A percentile compares a stretch with the other conserved stretches of the same genome.
phyloP scores from a whole-genome alignment of 92 coral and sea anemone genomes.

The Blastomussa wellsi region DNA sequence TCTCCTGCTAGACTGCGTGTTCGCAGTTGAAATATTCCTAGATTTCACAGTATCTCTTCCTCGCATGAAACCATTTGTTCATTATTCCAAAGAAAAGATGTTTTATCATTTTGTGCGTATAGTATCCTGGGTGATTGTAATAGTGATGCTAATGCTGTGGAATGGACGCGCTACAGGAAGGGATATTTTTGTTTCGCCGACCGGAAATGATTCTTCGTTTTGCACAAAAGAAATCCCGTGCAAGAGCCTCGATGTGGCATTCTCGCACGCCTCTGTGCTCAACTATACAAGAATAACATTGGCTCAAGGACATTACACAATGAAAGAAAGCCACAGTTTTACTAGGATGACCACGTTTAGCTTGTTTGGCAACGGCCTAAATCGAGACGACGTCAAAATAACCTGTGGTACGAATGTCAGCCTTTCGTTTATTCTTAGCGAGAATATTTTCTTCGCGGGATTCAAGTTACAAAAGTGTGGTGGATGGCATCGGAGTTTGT shows the following conservation, averaged over 20 bases:
- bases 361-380: slow-evolving; percentile 54
- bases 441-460: slow-evolving; percentile 64
- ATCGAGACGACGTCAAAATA: slow-evolving; percentile 38
- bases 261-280: slow-evolving; percentile 43
- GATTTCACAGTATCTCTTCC: background rate
- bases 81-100: background rate
- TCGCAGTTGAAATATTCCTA: no score
- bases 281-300: slow-evolving; percentile 61
- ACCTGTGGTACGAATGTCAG: slow-evolving; percentile 70
- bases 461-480: slow-evolving; percentile 75
- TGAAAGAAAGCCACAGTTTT: slow-evolving; percentile 62
- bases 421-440: slow-evolving; percentile 68
- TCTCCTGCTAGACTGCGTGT: no score
- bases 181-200: slow-evolving; percentile 22
- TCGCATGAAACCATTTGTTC: background rate
- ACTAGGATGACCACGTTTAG: slow-evolving; percentile 57
- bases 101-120: background rate
- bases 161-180: background rate
- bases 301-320: slow-evolving; percentile 60
- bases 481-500: slow-evolving; percentile 72
- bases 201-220: slow-evolving; percentile 46
- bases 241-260: slow-evolving; percentile 65
- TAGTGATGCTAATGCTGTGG: slow-evolving; percentile 4
- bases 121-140: background rate
- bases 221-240: slow-evolving; percentile 62